phyloP scores from a whole-genome alignment of 2,113 vertebrate species.

The Hipposideros armiger region DNA sequence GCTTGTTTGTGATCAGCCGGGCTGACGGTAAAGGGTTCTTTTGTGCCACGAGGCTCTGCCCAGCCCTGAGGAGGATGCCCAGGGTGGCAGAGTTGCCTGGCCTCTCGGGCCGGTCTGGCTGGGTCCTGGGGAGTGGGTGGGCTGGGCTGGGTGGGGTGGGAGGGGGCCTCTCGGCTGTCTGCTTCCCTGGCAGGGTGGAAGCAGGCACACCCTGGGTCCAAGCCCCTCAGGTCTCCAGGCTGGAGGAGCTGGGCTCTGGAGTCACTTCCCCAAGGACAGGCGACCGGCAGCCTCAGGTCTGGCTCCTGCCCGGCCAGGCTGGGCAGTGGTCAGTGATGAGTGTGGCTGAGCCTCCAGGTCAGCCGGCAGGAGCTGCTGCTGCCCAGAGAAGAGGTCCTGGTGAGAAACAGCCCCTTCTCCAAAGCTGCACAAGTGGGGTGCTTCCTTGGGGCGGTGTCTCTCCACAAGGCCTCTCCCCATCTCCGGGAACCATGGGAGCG shows the following conservation, averaged over 20 bases:
- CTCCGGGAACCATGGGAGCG: fast-evolving
- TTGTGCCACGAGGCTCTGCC: not conserved
- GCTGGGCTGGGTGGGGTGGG: not conserved
- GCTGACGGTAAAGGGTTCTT: not conserved
- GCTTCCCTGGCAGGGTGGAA: not conserved
- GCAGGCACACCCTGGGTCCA: no score
- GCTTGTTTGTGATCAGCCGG: conserved; percentile 23
- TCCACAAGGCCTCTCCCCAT: not conserved
- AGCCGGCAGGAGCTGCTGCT: not conserved
- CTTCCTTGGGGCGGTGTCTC: no score
- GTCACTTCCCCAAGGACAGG: not conserved
- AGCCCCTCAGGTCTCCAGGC: not conserved
- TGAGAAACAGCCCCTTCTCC: not conserved
- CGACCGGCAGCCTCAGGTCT: no score
- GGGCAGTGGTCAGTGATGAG: not conserved
- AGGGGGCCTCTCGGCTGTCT: not conserved
- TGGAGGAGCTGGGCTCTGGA: not conserved
- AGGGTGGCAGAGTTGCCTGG: not conserved
- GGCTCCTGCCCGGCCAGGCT: not conserved
- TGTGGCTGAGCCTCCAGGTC: not conserved
- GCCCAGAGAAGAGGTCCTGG: not conserved
- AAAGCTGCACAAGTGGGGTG: not conserved
- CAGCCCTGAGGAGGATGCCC: not conserved
- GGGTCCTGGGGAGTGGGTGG: not conserved
- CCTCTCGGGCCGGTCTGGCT: not conserved